Evolutionary conservation across 2,888 invertebrate genomes (phyloP), one percentile per base, ranked within the genome.

Genomic region (Aleiodes leptofemur): DNA sequence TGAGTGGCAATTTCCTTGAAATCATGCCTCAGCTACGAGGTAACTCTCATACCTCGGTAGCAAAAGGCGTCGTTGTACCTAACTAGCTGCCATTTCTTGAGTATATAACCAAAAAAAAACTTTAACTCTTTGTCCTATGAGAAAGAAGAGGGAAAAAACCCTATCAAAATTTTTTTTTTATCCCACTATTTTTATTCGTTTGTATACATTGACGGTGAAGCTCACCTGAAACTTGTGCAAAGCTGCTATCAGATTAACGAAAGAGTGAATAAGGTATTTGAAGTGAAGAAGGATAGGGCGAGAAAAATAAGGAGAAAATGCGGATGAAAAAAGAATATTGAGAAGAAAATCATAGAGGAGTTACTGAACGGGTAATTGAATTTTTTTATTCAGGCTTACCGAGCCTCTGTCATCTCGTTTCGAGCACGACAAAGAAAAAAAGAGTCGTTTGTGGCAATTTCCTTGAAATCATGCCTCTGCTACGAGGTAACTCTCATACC

Each of bases 1-100:
- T 78, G 78, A 81, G 82, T 81, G 79, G 81, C 80, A 82, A 84
- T 84, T 81, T 81, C 76, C 80, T 72, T 75, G 53, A 70, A 64
- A 64, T 72, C 61, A 43, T 29, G 51, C 51, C 14, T 14, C 50
- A 16, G n/a, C 38, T 31, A 31, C 31, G 14, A 73, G 51, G n/a
- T 31, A 68, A 53, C 53, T 68, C 68, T 68, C 51, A 31, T 51
- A 68, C 68, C 51, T n/a, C n/a, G 34, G 29, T 14, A 38, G 66
- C 66, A 53, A 7, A 23, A 29, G 57, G 16, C 14, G 48, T 29
- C 57, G 56, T 68, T 68, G 64, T 31, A 31, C 29, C 38, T 64
- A 68, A 51, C 51, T 31, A 31, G 31, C 16, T 16, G 53, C 50
- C 31, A 68, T 68, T 68, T 31, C n/a, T 7, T 31, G n/a, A 68